A percentile compares a stretch with the other conserved stretches of the same genome.
phyloP scores from a whole-genome alignment of 2,113 vertebrate genomes.

The Elephas maximus region DNA sequence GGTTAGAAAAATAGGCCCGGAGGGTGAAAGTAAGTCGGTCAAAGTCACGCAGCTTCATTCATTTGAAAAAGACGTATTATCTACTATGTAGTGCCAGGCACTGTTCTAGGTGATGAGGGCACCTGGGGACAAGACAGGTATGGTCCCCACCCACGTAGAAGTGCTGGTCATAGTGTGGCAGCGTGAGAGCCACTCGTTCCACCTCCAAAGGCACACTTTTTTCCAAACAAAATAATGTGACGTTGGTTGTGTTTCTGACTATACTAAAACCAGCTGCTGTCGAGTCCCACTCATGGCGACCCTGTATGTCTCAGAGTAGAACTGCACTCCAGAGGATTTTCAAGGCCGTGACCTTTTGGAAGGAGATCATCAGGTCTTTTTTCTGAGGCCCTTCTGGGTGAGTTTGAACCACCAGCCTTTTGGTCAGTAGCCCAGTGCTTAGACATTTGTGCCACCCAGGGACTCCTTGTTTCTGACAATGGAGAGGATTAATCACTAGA shows the following conservation, averaged over 20 bases:
- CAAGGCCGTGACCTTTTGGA: background rate
- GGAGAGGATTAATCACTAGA: background rate
- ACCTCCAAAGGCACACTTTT: background rate
- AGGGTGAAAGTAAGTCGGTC: background rate
- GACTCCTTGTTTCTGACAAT: background rate
- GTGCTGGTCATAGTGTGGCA: background rate
- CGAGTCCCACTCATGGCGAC: background rate
- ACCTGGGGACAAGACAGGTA: background rate
- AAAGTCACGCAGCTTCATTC: background rate
- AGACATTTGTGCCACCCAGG: background rate
- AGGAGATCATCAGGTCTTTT: background rate
- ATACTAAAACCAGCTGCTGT: background rate
- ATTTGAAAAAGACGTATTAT: slow-evolving; percentile 15
- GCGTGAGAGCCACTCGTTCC: background rate
- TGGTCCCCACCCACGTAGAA: background rate
- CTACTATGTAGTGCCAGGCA: background rate
- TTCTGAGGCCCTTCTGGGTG: background rate
- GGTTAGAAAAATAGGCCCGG: background rate
- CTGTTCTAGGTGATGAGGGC: background rate
- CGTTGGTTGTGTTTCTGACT: slow-evolving; percentile 28
- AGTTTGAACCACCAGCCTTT: background rate
- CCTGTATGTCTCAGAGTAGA: background rate
- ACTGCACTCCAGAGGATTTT: background rate
- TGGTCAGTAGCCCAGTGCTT: background rate
- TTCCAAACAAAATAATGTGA: background rate